Percentiles rank a stretch among this genome's conserved stretches.
Conservation (phyloP, 2,888 invertebrate species). For the Tiliacea aurago region DNA sequence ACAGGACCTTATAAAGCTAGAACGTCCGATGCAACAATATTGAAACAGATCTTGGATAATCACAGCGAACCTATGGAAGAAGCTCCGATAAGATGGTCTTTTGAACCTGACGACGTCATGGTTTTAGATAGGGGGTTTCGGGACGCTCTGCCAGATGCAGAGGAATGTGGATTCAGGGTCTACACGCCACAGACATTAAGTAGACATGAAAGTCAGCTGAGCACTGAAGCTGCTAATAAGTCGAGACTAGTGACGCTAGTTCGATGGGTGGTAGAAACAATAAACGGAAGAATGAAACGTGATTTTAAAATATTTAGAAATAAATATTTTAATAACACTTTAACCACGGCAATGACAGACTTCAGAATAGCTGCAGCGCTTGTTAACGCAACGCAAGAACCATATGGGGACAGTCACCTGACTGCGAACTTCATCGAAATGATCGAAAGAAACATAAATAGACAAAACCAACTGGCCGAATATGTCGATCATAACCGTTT, state of each 20-base stretch:
- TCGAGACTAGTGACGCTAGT: constrained; percentile 41
- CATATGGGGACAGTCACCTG: constrained; percentile 26
- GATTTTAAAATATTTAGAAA: no score
- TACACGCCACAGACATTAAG: constrained; percentile 39
- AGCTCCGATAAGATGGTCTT: constrained; percentile 5
- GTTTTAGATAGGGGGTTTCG: constrained; percentile 53
- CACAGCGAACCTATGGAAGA: no score
- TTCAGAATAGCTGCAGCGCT: constrained; percentile 45
- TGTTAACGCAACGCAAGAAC: constrained; percentile 38
- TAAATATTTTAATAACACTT: background rate
- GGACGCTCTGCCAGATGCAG: constrained; percentile 32
- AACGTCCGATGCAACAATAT: constrained; percentile 10
- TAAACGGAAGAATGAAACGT: constrained; percentile 22
- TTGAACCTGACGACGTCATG: constrained; percentile 42
- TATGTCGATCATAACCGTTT: constrained; percentile 24
- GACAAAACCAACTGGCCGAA: constrained; percentile 30
- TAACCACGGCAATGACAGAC: constrained; percentile 31
- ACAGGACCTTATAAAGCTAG: no score
- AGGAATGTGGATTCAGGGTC: constrained; percentile 41
- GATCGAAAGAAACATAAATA: constrained; percentile 30
- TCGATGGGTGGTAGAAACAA: constrained; percentile 46
- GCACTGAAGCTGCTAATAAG: constrained; percentile 40
- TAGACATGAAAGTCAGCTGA: constrained; percentile 40
- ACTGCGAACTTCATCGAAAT: constrained; percentile 28
- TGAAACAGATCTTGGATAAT: constrained; percentile 5